Conservation (phyloP, 1,140 invertebrate species). For the Drosophila varians region DNA sequence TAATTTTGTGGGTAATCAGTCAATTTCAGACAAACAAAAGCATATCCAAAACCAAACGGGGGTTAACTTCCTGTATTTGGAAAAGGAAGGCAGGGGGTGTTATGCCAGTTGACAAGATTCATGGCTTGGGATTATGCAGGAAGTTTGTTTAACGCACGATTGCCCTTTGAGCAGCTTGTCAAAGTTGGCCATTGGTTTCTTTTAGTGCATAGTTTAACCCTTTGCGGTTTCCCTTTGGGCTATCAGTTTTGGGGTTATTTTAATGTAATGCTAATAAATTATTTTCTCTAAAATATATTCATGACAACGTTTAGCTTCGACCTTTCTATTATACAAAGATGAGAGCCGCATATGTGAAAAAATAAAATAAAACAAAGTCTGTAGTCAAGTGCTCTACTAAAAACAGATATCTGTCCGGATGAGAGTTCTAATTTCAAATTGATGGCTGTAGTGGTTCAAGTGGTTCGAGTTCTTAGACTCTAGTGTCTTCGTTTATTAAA, state of each 20-base stretch:
- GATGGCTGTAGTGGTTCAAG: conserved; percentile 32
- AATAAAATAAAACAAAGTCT: conserved; percentile 6
- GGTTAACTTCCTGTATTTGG: conserved; percentile 23
- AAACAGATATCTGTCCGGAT: conserved; percentile 8
- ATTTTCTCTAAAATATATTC: conserved; percentile 26
- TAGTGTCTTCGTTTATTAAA: background rate
- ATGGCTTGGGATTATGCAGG: conserved; percentile 36
- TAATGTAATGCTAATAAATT: conserved; percentile 43
- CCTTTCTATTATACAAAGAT: background rate
- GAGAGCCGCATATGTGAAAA: conserved; percentile 7
- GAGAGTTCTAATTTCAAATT: conserved; percentile 39
- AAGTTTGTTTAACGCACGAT: conserved; percentile 67
- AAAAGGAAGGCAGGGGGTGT: background rate
- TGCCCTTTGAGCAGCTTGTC: conserved; percentile 33
- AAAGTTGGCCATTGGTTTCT: conserved; percentile 12
- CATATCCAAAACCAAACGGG: conserved; percentile 25
- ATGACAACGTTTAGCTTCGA: background rate
- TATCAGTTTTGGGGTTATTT: conserved; percentile 24
- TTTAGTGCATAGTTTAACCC: conserved; percentile 50
- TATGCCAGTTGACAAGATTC: conserved; percentile 35
- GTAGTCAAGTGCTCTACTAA: conserved; percentile 28
- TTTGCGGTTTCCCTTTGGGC: conserved; percentile 13
- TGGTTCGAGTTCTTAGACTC: conserved; percentile 7
- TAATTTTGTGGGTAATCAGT: conserved; percentile 81
- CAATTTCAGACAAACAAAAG: conserved; percentile 73